Percentiles rank a stretch among this genome's conserved stretches.
Evolutionary conservation across 2,113 vertebrate species (phyloP).

Genomic region (Seriola rivoliana): DNA sequence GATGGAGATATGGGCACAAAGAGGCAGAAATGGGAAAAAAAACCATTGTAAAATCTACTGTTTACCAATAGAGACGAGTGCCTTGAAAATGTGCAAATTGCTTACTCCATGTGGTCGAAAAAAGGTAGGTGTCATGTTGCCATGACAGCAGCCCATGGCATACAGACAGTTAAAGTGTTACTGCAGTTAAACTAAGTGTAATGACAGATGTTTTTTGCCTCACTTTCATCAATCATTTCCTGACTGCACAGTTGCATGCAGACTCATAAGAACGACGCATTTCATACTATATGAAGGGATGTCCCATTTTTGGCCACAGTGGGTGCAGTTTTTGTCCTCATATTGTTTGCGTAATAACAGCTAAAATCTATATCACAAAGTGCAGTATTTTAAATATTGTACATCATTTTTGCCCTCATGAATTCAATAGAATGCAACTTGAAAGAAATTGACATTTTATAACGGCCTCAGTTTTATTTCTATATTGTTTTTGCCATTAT

Average conservation of each 20-base stretch:
- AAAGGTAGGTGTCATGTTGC: slow-evolving; percentile 17
- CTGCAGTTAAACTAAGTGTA: slow-evolving; percentile 12
- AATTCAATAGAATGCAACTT: too few relatives aligned
- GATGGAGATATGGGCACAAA: slow-evolving; percentile 46
- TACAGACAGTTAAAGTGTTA: slow-evolving; percentile 20
- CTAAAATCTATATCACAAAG: neutral
- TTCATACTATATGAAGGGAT: neutral
- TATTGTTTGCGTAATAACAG: neutral
- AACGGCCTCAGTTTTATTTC: neutral
- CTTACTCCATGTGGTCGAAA: slow-evolving; percentile 25
- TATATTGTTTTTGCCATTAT: too few relatives aligned
- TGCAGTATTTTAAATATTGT: neutral
- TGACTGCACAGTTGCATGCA: neutral
- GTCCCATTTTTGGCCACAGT: neutral
- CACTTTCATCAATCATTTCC: neutral
- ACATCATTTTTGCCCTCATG: neutral
- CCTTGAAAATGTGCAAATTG: slow-evolving; percentile 21
- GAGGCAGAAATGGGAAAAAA: slow-evolving; percentile 43
- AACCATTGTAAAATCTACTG: slow-evolving; percentile 35
- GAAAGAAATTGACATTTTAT: neutral
- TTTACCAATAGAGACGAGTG: slow-evolving; percentile 30
- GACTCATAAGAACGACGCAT: neutral
- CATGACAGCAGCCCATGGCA: slow-evolving; percentile 22
- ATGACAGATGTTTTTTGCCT: neutral
- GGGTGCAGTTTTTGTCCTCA: neutral